Evolutionary conservation across 2,888 invertebrate species (phyloP).

Genomic region (Actias luna): DNA sequence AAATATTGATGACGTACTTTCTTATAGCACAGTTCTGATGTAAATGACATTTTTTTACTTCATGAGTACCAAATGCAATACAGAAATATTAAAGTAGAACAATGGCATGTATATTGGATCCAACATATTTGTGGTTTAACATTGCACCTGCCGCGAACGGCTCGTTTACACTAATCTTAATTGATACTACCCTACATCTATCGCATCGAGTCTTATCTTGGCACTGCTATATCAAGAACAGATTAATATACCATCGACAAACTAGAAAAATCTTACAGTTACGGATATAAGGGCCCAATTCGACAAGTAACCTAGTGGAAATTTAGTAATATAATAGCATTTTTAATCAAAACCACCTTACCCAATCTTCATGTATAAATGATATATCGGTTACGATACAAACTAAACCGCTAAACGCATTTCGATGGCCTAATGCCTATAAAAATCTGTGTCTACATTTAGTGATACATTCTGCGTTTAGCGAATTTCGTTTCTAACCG

Average conservation of each 20-base stretch:
- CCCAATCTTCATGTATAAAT: neutral
- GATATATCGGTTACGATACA: neutral
- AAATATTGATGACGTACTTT: neutral
- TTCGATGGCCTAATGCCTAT: neutral
- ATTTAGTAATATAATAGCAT: slow-evolving; percentile 22
- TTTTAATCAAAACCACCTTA: slow-evolving; percentile 18
- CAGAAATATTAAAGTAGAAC: neutral
- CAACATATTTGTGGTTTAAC: neutral
- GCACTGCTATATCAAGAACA: slow-evolving; percentile 48
- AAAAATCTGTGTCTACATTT: no score
- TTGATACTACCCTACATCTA: slow-evolving; percentile 28
- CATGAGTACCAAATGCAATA: neutral
- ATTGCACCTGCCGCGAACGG: neutral
- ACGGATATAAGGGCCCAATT: slow-evolving; percentile 14
- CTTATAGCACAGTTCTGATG: neutral
- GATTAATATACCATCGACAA: slow-evolving; percentile 11
- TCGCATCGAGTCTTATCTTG: slow-evolving; percentile 51
- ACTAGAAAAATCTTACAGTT: neutral
- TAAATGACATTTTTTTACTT: neutral
- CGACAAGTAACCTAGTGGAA: slow-evolving; percentile 21
- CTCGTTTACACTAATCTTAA: slow-evolving; percentile 43
- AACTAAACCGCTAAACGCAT: neutral
- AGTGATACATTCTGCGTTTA: neutral
- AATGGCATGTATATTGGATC: neutral
- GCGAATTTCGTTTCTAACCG: neutral